Evolutionary conservation across 2,888 invertebrate species (phyloP).

Genomic region (Lacanobia wlatinum): DNA sequence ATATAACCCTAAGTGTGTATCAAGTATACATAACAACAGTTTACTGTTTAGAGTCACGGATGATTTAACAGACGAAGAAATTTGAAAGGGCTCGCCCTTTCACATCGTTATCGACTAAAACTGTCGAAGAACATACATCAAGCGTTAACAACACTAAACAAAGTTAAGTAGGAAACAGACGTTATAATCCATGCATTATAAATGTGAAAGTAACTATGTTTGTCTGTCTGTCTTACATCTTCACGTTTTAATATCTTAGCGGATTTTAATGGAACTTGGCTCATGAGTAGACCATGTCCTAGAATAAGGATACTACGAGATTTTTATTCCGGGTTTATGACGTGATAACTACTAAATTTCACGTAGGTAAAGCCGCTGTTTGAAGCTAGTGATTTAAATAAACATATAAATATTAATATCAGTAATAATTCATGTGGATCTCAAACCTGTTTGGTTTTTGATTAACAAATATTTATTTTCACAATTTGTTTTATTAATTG

Average conservation of each 20-base stretch:
- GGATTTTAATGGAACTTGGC: no score
- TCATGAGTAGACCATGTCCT: no score
- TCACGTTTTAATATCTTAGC: no score
- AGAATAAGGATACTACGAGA: no score
- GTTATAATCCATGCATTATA: not conserved
- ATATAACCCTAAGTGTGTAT: conserved; percentile 77
- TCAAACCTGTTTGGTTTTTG: conserved; percentile 52
- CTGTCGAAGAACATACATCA: conserved; percentile 62
- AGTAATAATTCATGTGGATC: conserved; percentile 35
- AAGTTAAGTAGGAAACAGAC: not conserved
- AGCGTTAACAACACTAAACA: conserved; percentile 47
- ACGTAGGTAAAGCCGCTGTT: no score
- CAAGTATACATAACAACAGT: conserved; percentile 75
- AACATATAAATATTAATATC: conserved; percentile 52
- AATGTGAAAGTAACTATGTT: no score
- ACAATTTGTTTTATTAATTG: conserved; percentile 49
- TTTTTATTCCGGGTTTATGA: no score
- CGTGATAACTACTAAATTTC: no score
- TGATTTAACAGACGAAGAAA: conserved; percentile 80
- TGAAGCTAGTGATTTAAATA: conserved; percentile 34
- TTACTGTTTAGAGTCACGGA: conserved; percentile 81
- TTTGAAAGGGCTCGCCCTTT: conserved; percentile 63
- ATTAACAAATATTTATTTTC: conserved; percentile 52
- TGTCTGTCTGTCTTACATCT: no score
- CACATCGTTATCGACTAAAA: conserved; percentile 65